A percentile compares a stretch with the other conserved stretches of the same genome.
phyloP scores from a whole-genome alignment of 2,888 invertebrate species.

The Hypsopygia costalis region DNA sequence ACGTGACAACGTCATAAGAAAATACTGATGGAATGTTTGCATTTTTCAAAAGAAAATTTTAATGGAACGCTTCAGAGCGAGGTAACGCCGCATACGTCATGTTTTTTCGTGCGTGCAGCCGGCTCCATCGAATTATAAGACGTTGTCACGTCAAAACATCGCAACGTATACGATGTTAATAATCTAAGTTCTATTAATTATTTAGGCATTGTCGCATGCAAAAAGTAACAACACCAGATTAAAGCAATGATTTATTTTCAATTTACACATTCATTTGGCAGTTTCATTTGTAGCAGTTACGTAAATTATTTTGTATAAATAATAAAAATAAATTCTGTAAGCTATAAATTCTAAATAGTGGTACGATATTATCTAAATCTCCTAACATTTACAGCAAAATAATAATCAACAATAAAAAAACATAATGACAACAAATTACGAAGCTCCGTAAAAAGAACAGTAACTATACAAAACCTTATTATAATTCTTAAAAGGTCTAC shows the following conservation, averaged over 20 bases:
- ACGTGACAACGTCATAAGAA: too few relatives aligned
- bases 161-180: too few relatives aligned
- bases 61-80: too few relatives aligned
- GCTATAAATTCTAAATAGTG: slow-evolving; percentile 16
- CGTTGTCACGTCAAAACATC: too few relatives aligned
- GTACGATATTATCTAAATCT: slow-evolving; percentile 24
- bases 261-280: slow-evolving; percentile 67
- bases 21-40: too few relatives aligned
- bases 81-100: too few relatives aligned
- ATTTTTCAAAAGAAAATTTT: too few relatives aligned
- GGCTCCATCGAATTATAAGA: too few relatives aligned
- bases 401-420: slow-evolving; percentile 7
- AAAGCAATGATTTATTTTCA: slow-evolving; percentile 59
- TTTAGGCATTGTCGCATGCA: too few relatives aligned
- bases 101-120: too few relatives aligned
- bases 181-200: too few relatives aligned
- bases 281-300: slow-evolving; percentile 49
- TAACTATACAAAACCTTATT: not conserved
- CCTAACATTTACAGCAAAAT: slow-evolving; percentile 34
- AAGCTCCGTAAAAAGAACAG: slow-evolving; percentile 6
- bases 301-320: slow-evolving; percentile 30
- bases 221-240: slow-evolving; percentile 11
- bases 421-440: too few relatives aligned
- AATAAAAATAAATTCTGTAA: slow-evolving; percentile 27
- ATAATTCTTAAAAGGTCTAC: slow-evolving; percentile 22